Conservation (phyloP, 2,888 invertebrate species). For the Lymantria dispar region DNA sequence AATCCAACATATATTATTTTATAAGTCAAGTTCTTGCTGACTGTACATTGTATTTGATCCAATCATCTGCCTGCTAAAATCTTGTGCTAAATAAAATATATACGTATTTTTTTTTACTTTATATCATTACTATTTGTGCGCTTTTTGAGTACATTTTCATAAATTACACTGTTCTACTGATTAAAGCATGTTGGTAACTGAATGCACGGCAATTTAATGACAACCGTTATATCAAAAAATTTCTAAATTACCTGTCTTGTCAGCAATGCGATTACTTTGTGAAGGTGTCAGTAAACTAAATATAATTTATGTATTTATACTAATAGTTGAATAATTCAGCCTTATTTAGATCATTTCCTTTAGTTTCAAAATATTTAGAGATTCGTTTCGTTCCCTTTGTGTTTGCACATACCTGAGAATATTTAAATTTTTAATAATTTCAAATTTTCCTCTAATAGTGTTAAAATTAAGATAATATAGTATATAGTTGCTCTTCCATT, state of each 20-base stretch:
- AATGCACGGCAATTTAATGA: constrained; percentile 13
- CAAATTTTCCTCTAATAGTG: too few relatives aligned
- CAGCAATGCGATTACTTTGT: neutral
- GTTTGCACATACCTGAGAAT: too few relatives aligned
- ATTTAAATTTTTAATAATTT: too few relatives aligned
- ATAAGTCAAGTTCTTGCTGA: too few relatives aligned
- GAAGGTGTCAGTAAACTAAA: constrained; percentile 21
- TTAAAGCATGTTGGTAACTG: constrained; percentile 21
- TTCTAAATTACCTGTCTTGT: constrained; percentile 21
- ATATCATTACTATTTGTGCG: neutral
- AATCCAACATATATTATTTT: too few relatives aligned
- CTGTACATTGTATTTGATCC: too few relatives aligned
- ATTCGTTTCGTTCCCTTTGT: too few relatives aligned
- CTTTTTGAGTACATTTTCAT: neutral
- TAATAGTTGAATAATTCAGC: neutral
- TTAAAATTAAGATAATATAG: too few relatives aligned
- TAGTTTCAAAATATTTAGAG: too few relatives aligned
- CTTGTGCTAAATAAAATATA: neutral
- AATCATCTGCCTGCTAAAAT: neutral
- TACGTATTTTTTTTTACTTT: neutral
- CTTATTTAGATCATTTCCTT: too few relatives aligned
- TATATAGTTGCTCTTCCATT: too few relatives aligned
- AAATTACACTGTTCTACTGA: neutral
- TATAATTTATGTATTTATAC: neutral
- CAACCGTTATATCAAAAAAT: constrained; percentile 4